Evolutionary conservation across 2,888 invertebrate species (phyloP).

Genomic region (Drosophila dives): DNA sequence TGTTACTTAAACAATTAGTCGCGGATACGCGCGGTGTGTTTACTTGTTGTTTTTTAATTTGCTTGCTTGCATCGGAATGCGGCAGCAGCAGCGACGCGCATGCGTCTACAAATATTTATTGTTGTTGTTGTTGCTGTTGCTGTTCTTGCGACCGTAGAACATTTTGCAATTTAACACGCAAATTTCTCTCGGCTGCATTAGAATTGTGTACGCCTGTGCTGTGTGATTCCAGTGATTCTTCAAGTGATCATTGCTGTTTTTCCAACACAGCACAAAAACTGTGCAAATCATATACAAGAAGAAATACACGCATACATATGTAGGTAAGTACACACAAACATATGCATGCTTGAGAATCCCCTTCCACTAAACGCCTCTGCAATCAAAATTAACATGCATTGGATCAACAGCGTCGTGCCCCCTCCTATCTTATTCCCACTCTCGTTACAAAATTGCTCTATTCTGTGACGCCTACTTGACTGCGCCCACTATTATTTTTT

Average conservation of each 20-base stretch:
- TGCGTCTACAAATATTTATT: constrained; percentile 74
- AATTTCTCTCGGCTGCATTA: constrained; percentile 31
- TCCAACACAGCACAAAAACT: constrained; percentile 8
- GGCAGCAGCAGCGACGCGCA: constrained; percentile 61
- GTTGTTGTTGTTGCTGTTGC: constrained; percentile 8
- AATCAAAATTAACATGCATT: constrained; percentile 64
- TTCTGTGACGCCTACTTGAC: constrained; percentile 71
- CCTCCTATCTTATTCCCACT: constrained; percentile 3
- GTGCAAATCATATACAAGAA: constrained; percentile 10
- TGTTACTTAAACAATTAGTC: constrained; percentile 71
- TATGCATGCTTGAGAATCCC: not conserved
- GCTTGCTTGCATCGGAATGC: constrained; percentile 56
- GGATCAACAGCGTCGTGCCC: constrained; percentile 31
- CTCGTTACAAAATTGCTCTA: constrained; percentile 63
- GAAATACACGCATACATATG: constrained; percentile 6
- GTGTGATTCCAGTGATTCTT: not conserved
- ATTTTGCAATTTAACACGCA: constrained; percentile 45
- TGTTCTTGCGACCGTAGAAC: constrained; percentile 47
- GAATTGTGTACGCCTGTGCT: not conserved
- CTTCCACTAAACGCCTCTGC: constrained; percentile 10
- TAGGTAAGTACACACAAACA: constrained; percentile 29
- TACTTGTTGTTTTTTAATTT: constrained; percentile 9
- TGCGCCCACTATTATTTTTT: constrained; percentile 61
- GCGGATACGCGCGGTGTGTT: constrained; percentile 44
- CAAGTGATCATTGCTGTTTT: constrained; percentile 8